Evolutionary conservation across 2,797 vertebrate genomes (phyloP).

Genomic region (Labeo calbasu): DNA sequence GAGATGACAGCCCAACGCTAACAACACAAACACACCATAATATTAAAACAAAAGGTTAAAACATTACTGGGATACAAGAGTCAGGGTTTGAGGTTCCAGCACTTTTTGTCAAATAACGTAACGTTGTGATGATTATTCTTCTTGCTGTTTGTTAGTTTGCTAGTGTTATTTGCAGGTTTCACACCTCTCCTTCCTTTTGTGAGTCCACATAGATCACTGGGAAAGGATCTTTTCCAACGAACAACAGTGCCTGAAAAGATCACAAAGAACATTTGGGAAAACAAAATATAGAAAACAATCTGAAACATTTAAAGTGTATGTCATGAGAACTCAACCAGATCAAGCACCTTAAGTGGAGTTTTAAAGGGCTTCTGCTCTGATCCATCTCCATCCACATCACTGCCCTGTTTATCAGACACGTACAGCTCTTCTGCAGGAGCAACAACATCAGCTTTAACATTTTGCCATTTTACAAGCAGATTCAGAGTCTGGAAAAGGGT

Average conservation of each 20-base stretch:
- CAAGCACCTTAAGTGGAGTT: constrained; percentile 84
- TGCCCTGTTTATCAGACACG: constrained; percentile 89
- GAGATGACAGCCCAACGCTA: constrained; percentile 95
- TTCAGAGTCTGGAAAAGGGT: background rate
- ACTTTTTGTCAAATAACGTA: no score
- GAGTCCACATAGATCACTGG: constrained; percentile 93
- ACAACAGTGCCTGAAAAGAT: constrained; percentile 72
- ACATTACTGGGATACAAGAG: no score
- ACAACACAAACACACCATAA: background rate
- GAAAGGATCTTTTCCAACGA: constrained; percentile 87
- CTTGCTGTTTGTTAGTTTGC: background rate
- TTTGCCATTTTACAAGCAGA: background rate
- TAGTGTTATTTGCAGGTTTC: background rate
- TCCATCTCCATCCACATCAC: constrained; percentile 86
- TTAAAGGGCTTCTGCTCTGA: constrained; percentile 91
- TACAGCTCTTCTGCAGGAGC: constrained; percentile 84
- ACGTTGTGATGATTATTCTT: background rate
- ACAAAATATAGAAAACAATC: background rate
- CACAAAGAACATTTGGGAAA: background rate
- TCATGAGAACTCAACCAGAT: background rate
- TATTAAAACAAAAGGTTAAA: background rate
- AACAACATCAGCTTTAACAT: background rate
- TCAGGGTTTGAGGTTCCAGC: no score
- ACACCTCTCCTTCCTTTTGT: constrained; percentile 90
- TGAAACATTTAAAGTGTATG: background rate